Conservation (phyloP, 1,140 invertebrate genomes). For the Phymorhynchus buccinoides region DNA sequence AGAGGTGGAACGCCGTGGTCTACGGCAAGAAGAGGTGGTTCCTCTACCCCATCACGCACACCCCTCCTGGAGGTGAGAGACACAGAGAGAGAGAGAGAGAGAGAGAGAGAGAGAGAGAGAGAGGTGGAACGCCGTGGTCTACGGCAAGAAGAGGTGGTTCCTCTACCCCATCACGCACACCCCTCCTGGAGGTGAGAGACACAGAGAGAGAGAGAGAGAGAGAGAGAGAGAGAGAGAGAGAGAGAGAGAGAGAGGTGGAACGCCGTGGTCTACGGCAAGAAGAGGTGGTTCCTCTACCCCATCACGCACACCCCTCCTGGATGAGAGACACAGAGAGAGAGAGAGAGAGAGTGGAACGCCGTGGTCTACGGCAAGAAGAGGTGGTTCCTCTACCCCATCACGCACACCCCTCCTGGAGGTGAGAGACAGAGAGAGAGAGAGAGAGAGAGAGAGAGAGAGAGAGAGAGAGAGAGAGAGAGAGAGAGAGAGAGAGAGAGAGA, state of each 20-base stretch:
- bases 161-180: constrained; percentile 62
- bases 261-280: constrained; percentile 67
- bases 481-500: too few species aligned
- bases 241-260: too few species aligned
- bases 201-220: too few species aligned
- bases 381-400: constrained; percentile 68
- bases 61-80: constrained; percentile 70
- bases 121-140: constrained; percentile 72
- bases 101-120: too few species aligned
- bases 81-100: too few species aligned
- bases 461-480: too few species aligned
- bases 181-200: constrained; percentile 69
- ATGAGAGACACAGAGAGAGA: too few species aligned
- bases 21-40: constrained; percentile 70
- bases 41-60: constrained; percentile 60
- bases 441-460: too few species aligned
- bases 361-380: constrained; percentile 67
- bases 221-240: too few species aligned
- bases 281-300: constrained; percentile 70
- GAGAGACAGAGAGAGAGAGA: too few species aligned
- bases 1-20: too few species aligned
- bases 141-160: constrained; percentile 69
- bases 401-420: constrained; percentile 68
- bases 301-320: constrained; percentile 64
- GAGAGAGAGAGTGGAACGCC: too few species aligned